Conservation (phyloP, 1,140 invertebrate species). For the Drosophila obscura region DNA sequence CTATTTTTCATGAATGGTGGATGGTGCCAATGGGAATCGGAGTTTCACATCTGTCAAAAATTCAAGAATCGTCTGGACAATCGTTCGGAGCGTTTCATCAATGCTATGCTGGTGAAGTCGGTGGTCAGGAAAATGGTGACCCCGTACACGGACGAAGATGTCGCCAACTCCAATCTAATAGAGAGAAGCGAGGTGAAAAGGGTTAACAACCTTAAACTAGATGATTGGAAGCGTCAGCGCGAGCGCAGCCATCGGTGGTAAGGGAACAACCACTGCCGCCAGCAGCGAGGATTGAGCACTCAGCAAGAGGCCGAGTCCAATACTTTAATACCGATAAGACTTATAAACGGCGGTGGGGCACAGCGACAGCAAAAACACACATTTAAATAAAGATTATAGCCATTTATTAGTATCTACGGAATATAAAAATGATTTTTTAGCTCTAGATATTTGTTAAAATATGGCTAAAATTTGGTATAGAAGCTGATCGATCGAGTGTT, state of each 20-base stretch:
- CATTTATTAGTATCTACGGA: too few species aligned
- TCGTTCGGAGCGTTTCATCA: constrained; percentile 32
- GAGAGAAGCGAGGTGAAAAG: constrained; percentile 32
- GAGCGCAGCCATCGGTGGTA: constrained; percentile 78
- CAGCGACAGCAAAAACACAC: constrained; percentile 41
- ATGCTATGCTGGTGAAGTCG: constrained; percentile 49
- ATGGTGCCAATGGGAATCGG: too few species aligned
- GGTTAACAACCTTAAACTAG: constrained; percentile 32
- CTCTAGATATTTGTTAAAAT: too few species aligned
- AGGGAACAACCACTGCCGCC: constrained; percentile 83
- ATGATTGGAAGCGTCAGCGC: constrained; percentile 28
- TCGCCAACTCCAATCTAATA: not conserved
- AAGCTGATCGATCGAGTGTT: too few species aligned
- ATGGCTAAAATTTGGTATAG: too few species aligned
- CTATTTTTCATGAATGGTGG: too few species aligned
- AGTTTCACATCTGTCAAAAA: too few species aligned
- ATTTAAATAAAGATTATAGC: constrained; percentile 62
- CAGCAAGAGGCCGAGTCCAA: constrained; percentile 74
- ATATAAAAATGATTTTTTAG: too few species aligned
- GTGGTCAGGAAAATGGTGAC: constrained; percentile 32
- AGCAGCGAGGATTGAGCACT: constrained; percentile 85
- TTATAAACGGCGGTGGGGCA: constrained; percentile 71
- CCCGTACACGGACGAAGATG: constrained; percentile 31
- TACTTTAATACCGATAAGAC: constrained; percentile 84
- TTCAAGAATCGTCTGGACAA: constrained; percentile 37